Evolutionary conservation across 2,888 invertebrate genomes (phyloP).

Genomic region (Drosophila subquinaria): DNA sequence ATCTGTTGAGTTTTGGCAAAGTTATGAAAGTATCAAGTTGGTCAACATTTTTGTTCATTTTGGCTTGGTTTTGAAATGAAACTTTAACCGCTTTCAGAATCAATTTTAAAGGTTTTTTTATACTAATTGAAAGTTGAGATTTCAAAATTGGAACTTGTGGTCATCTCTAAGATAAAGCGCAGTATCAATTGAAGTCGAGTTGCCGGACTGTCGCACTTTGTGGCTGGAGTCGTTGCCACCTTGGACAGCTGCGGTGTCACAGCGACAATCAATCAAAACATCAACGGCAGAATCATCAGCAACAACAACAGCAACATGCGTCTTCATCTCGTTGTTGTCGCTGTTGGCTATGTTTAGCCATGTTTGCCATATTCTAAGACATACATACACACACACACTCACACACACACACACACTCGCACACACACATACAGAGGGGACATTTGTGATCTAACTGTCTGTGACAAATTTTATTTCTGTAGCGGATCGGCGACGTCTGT

Average conservation of each 20-base stretch:
- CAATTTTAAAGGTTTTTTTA: no score
- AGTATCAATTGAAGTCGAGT: neutral
- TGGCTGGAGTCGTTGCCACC: slow-evolving; percentile 41
- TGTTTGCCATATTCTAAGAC: slow-evolving; percentile 50
- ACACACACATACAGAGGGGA: slow-evolving; percentile 16
- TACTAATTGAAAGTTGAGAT: no score
- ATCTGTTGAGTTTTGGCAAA: no score
- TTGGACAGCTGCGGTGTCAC: slow-evolving; percentile 55
- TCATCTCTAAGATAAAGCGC: neutral
- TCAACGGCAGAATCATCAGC: slow-evolving; percentile 56
- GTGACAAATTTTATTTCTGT: slow-evolving; percentile 80
- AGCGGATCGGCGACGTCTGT: slow-evolving; percentile 75
- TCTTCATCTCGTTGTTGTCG: slow-evolving; percentile 39
- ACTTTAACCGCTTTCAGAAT: no score
- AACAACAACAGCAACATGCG: slow-evolving; percentile 21
- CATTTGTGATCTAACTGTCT: slow-evolving; percentile 76
- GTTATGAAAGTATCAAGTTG: no score
- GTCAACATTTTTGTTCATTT: no score
- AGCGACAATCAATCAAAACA: slow-evolving; percentile 76
- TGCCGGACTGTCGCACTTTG: slow-evolving; percentile 4
- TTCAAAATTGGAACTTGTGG: neutral
- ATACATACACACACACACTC: slow-evolving; percentile 37
- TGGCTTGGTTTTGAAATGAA: no score
- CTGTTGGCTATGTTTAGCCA: slow-evolving; percentile 64
- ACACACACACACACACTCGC: slow-evolving; percentile 24